phyloP scores from a whole-genome alignment of 2,888 invertebrate species.

The Gonocerus acuteangulatus region DNA sequence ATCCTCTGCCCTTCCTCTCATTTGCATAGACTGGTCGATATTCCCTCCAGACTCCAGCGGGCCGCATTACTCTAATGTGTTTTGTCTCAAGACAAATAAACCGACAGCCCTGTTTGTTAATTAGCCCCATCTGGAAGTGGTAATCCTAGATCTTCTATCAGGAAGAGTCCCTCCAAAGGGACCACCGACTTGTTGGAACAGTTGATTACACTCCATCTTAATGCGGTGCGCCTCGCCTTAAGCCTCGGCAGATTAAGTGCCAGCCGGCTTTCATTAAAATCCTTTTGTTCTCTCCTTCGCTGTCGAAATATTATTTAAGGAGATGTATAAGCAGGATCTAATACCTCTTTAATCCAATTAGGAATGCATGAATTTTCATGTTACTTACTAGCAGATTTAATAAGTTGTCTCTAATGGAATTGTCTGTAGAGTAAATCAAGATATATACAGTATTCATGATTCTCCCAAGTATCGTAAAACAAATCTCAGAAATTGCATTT shows the following conservation, averaged over 20 bases:
- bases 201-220: constrained; percentile 13
- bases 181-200: neutral
- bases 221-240: neutral
- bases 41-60: neutral
- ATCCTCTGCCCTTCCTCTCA: neutral
- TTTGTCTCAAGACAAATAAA: constrained; percentile 18
- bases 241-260: neutral
- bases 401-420: too few species aligned
- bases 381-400: too few species aligned
- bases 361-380: too few species aligned
- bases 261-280: neutral
- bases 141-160: constrained; percentile 11
- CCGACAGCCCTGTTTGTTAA: constrained; percentile 5
- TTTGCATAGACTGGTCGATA: constrained; percentile 14
- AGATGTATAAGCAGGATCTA: too few species aligned
- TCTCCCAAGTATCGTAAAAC: too few species aligned
- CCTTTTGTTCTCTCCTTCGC: too few species aligned
- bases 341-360: too few species aligned
- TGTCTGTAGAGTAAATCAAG: too few species aligned
- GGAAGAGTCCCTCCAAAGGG: too few species aligned
- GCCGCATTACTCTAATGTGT: constrained; percentile 13
- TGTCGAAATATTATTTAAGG: too few species aligned
- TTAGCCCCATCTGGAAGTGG: constrained; percentile 10
- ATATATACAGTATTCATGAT: too few species aligned
- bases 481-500: too few species aligned